Conservation (phyloP, 2,797 vertebrate species). For the Sebastes matsubarae region DNA sequence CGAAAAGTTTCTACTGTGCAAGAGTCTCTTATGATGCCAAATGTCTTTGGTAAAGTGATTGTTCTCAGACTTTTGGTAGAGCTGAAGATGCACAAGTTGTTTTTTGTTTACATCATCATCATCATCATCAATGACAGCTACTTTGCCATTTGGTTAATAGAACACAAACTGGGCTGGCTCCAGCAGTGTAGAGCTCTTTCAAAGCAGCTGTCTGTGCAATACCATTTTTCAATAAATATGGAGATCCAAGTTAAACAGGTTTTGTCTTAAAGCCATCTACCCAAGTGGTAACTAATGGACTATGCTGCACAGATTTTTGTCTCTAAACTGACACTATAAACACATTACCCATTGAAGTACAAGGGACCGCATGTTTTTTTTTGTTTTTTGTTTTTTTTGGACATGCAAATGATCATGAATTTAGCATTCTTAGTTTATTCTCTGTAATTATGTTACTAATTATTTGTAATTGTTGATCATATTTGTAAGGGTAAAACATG, state of each 20-base stretch:
- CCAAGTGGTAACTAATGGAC: slow-evolving; percentile 50
- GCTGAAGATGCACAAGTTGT: slow-evolving; percentile 50
- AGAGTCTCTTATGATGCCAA: slow-evolving; percentile 34
- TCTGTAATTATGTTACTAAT: slow-evolving; percentile 72
- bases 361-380: slow-evolving; percentile 62
- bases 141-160: slow-evolving; percentile 60
- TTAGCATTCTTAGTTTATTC: slow-evolving; percentile 55
- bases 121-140: slow-evolving; percentile 30
- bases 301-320: slow-evolving; percentile 53
- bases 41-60: slow-evolving; percentile 40
- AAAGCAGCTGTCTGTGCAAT: slow-evolving; percentile 68
- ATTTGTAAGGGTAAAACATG: slow-evolving; percentile 66
- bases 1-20: slow-evolving; percentile 35
- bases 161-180: slow-evolving; percentile 77
- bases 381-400: neutral
- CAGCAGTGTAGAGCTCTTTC: slow-evolving; percentile 66
- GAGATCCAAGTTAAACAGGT: slow-evolving; percentile 59
- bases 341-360: slow-evolving; percentile 51
- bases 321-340: slow-evolving; percentile 64
- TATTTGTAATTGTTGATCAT: slow-evolving; percentile 71
- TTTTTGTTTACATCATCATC: slow-evolving; percentile 67
- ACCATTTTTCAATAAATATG: slow-evolving; percentile 65
- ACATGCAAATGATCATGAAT: slow-evolving; percentile 48
- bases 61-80: slow-evolving; percentile 45
- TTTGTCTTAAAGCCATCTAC: slow-evolving; percentile 68